phyloP scores from a whole-genome alignment of 1,140 invertebrate genomes.

The Pseudomyrmex pallidus region DNA sequence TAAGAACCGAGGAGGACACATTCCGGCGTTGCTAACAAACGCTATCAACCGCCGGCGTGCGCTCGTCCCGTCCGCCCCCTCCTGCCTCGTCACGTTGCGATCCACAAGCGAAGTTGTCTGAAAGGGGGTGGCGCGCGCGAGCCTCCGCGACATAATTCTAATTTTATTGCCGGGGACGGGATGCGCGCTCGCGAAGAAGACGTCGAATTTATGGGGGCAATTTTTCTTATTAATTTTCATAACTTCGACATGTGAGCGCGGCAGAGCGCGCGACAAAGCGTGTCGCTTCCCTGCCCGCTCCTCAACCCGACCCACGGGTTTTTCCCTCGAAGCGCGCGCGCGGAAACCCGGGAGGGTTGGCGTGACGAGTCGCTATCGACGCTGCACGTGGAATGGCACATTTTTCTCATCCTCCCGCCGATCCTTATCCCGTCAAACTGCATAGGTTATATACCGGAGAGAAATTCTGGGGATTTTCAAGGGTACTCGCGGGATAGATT shows the following conservation, averaged over 20 bases:
- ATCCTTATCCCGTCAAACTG: conserved; percentile 43
- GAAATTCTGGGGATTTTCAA: conserved; percentile 36
- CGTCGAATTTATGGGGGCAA: conserved; percentile 83
- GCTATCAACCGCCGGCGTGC: conserved; percentile 62
- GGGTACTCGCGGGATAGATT: neutral
- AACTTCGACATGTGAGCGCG: conserved; percentile 83
- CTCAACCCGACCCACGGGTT: neutral
- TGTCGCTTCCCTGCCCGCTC: neutral
- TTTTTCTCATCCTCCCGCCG: conserved; percentile 25
- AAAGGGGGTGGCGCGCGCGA: neutral
- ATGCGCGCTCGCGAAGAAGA: conserved; percentile 70
- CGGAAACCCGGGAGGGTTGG: neutral
- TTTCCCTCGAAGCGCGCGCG: neutral
- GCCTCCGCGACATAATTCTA: conserved; percentile 82
- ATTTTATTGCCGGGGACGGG: conserved; percentile 82
- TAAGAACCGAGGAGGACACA: conserved; percentile 81
- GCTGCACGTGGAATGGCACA: conserved; percentile 32
- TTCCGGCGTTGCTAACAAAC: conserved; percentile 83
- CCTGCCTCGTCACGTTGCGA: conserved; percentile 2
- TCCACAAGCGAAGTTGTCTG: conserved; percentile 46
- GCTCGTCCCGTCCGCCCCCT: conserved; percentile 21
- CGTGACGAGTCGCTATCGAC: conserved; percentile 2
- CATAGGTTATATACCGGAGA: conserved; percentile 18
- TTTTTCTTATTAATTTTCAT: conserved; percentile 86
- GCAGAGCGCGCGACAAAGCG: conserved; percentile 76